Percentiles rank a stretch among this genome's conserved stretches.
Conservation (phyloP, 2,888 invertebrate genomes). For the Lissonota sp. region DNA sequence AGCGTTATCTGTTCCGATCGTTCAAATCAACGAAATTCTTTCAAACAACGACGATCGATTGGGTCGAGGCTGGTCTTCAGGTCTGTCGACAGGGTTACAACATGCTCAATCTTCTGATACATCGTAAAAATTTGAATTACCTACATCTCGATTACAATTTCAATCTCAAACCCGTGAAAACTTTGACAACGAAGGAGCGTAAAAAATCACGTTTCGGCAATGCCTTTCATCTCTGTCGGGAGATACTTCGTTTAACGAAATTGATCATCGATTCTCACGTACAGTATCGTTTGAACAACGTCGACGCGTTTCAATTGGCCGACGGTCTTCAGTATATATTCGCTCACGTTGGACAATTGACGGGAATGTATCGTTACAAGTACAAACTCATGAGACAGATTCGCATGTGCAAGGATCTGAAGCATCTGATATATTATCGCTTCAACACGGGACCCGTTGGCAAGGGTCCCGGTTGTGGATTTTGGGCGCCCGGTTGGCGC, state of each 20-base stretch:
- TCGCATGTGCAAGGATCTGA: slow-evolving; percentile 99
- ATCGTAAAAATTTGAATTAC: slow-evolving; percentile 99
- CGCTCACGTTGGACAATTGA: slow-evolving; percentile 99
- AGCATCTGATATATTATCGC: slow-evolving; percentile 99
- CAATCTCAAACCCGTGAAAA: slow-evolving; percentile 99
- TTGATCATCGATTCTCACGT: slow-evolving; percentile 99
- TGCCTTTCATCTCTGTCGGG: slow-evolving; percentile 99
- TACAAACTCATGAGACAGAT: slow-evolving; percentile 99
- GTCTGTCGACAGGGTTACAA: slow-evolving; percentile 99
- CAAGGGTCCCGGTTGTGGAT: slow-evolving; percentile 99
- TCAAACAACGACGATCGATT: slow-evolving; percentile 99
- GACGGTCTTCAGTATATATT: slow-evolving; percentile 99
- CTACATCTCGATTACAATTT: slow-evolving; percentile 99
- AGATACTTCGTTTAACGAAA: slow-evolving; percentile 99
- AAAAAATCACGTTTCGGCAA: slow-evolving; percentile 99
- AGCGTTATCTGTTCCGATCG: slow-evolving; percentile 98
- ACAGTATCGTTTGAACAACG: slow-evolving; percentile 99
- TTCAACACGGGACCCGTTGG: slow-evolving; percentile 99
- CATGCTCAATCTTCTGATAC: slow-evolving; percentile 99
- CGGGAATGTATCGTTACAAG: slow-evolving; percentile 99
- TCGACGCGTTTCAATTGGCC: slow-evolving; percentile 99
- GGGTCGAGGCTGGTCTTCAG: slow-evolving; percentile 99
- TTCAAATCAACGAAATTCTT: slow-evolving; percentile 99
- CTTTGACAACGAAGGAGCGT: slow-evolving; percentile 99
- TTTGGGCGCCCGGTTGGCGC: slow-evolving; percentile 99